phyloP scores from a whole-genome alignment of 2,888 invertebrate genomes.

The Yponomeuta evonymella region DNA sequence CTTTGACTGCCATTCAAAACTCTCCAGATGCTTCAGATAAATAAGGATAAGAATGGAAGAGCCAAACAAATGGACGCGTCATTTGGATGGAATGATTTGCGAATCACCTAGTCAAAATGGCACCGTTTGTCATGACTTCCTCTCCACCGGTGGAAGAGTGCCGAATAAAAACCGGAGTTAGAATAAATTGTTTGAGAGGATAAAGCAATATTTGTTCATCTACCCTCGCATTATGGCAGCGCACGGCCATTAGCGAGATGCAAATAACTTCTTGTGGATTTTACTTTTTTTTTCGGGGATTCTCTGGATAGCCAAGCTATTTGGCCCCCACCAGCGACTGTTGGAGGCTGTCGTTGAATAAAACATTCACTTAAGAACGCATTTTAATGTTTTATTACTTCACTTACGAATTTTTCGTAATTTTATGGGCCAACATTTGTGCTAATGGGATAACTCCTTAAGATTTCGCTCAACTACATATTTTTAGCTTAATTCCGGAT shows the following conservation, averaged over 20 bases:
- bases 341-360: slow-evolving; percentile 37
- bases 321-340: slow-evolving; percentile 44
- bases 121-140: slow-evolving; percentile 56
- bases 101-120: slow-evolving; percentile 69
- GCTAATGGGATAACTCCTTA: not conserved
- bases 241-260: slow-evolving; percentile 70
- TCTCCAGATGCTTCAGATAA: not conserved
- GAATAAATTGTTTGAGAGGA: slow-evolving; percentile 74
- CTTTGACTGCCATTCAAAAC: not conserved
- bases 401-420: not conserved
- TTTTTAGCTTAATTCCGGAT: too few relatives aligned
- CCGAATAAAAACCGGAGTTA: slow-evolving; percentile 64
- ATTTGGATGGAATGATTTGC: slow-evolving; percentile 70
- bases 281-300: slow-evolving; percentile 70
- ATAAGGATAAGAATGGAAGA: slow-evolving; percentile 27
- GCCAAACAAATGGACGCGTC: slow-evolving; percentile 55
- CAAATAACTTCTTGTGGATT: slow-evolving; percentile 76
- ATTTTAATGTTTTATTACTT: not conserved
- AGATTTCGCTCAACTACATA: not conserved
- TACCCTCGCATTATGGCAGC: slow-evolving; percentile 71
- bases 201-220: slow-evolving; percentile 75
- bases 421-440: not conserved
- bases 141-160: slow-evolving; percentile 60
- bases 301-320: slow-evolving; percentile 46
- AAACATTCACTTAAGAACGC: slow-evolving; percentile 30